Percentiles rank a stretch among this genome's conserved stretches.
These are phyloP conservation scores for Luperina nickerlii DNA, from an alignment of 2,888 invertebrate genomes.

Conservation along the genomic window DNA sequence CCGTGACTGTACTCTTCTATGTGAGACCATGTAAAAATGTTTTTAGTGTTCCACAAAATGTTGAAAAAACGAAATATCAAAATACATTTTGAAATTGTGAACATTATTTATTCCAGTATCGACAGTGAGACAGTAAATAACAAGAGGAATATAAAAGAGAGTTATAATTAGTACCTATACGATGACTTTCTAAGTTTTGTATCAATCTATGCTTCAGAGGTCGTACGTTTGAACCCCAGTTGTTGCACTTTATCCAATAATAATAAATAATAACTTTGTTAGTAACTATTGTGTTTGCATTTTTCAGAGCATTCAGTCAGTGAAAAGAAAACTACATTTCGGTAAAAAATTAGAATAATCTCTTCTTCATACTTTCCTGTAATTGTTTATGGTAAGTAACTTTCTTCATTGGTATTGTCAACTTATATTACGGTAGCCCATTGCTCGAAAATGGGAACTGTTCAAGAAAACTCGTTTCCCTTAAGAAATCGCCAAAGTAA, in stretches of 20 bases:
- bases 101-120: constrained; percentile 43
- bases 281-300: background rate
- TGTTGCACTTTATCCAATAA: constrained; percentile 22
- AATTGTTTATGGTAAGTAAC: background rate
- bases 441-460: background rate
- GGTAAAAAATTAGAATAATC: background rate
- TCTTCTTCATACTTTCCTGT: background rate
- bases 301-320: background rate
- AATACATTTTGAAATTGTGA: background rate
- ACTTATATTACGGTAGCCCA: too few relatives aligned
- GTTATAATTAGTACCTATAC: constrained; percentile 23
- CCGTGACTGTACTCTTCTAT: constrained; percentile 51
- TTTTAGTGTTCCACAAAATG: constrained; percentile 11
- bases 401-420: background rate
- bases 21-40: constrained; percentile 5
- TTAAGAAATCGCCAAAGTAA: constrained; percentile 1
- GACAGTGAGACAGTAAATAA: constrained; percentile 18
- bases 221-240: constrained; percentile 19
- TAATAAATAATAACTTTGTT: background rate
- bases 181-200: constrained; percentile 27
- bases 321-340: background rate
- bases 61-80: background rate
- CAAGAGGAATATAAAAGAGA: constrained; percentile 29
- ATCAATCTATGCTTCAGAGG: constrained; percentile 26
- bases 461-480: background rate